Base-by-base conservation (phyloP, 2,113 vertebrate species). In the Malurus alboscapulatus region DNA sequence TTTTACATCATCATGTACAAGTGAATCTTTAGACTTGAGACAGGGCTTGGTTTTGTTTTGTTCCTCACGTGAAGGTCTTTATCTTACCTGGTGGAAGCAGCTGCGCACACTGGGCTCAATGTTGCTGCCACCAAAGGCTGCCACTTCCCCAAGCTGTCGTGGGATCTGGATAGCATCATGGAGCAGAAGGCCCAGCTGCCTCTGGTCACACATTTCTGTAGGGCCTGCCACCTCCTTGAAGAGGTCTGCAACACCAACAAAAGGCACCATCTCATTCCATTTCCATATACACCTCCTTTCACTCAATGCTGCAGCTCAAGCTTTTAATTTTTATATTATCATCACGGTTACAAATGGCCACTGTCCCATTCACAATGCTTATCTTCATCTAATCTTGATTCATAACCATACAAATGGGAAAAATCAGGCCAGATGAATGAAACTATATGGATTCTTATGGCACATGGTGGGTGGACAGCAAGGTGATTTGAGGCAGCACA, bases 91-190 rank as follows among this genome's bases (percentile, higher is more conserved):
- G 11, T 99, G 98, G 96, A 99, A 99, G 97, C 99, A 99, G 97
- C 99, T 99, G 72, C 99, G 98, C 71, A 99, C 99, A 3, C 99
- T 99, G 77, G 99, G 99, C 55, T 99, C 99, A 38, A 99, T 99
- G 96, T 99, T 99, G 96, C 99, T 99, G 53, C 99, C 99, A 40
- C 99, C 99, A 0, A 99, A 99, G 20, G 99, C 98, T 1, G 99
- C 99, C 73, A 99, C 99, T 96, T 99, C 99, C 3, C 99, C 99
- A 21, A 99, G 98, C 96, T 99, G 99, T 55, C 98, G 98, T 0
- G 99, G 99, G 92, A 99, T 98, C 97, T 99, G 99, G 91, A 99
- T 99, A 66, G 98, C 99, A 34, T 99, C 99, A 0, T 99, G 99
- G 24, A 99, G 98, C 55, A 99, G 97, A 68, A 99, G 98, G 8